phyloP scores from a whole-genome alignment of 1,140 invertebrate genomes.

The Drosophila sproati region DNA sequence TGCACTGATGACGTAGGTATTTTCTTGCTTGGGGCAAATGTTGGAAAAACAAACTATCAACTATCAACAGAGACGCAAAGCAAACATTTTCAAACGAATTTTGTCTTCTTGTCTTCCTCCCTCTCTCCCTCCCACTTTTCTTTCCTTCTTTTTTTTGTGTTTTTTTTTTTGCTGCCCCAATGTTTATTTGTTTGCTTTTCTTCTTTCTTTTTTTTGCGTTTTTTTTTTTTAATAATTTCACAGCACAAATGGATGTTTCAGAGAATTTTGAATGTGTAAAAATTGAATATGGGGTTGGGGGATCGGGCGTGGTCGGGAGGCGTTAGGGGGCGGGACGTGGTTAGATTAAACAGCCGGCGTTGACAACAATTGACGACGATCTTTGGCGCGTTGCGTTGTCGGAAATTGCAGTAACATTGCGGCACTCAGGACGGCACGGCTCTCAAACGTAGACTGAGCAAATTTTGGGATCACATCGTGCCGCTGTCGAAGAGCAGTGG shows the following conservation, averaged over 20 bases:
- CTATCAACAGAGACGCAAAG: conserved; percentile 14
- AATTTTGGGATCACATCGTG: conserved; percentile 26
- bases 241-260: conserved; percentile 8
- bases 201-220: neutral
- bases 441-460: conserved; percentile 69
- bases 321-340: conserved; percentile 3
- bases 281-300: neutral
- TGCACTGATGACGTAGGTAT: conserved; percentile 62
- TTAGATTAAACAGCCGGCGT: conserved; percentile 3
- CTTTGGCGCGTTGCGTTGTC: conserved; percentile 42
- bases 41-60: conserved; percentile 34
- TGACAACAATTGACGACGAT: conserved; percentile 25
- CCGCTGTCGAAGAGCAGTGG: conserved; percentile 22
- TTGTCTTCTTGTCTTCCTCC: neutral
- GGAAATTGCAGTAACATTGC: conserved; percentile 60
- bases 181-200: conserved; percentile 22
- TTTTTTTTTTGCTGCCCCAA: conserved; percentile 1
- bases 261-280: neutral
- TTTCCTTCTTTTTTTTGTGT: neutral
- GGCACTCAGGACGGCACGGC: conserved; percentile 65
- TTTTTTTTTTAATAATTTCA: conserved; percentile 28
- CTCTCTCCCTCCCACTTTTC: neutral
- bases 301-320: neutral
- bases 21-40: conserved; percentile 31
- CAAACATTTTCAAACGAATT: conserved; percentile 14